phyloP scores from a whole-genome alignment of 2,888 invertebrate genomes.

The Agonopterix alstromeriana region DNA sequence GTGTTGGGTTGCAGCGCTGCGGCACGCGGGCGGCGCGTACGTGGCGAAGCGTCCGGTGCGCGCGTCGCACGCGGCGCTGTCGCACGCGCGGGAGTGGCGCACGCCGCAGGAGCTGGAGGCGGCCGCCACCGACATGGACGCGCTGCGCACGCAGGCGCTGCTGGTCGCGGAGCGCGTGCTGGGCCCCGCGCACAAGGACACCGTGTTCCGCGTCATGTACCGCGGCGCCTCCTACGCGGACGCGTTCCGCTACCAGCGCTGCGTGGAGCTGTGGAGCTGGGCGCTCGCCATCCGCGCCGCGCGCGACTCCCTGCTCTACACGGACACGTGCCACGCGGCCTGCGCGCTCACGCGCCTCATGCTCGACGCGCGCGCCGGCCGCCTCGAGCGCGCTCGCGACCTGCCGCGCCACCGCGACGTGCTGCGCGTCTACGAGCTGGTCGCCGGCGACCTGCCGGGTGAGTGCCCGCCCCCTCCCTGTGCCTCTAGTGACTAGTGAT shows the following conservation, averaged over 20 bases:
- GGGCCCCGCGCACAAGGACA: slow-evolving; percentile 91
- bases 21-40: slow-evolving; percentile 26
- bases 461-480: slow-evolving; percentile 51
- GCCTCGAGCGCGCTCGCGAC: slow-evolving; percentile 63
- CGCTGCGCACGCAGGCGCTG: slow-evolving; percentile 89
- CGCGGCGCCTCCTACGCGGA: slow-evolving; percentile 86
- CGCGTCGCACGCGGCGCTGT: slow-evolving; percentile 78
- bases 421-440: slow-evolving; percentile 80
- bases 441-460: slow-evolving; percentile 80
- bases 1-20: slow-evolving; percentile 12
- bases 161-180: slow-evolving; percentile 92
- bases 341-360: slow-evolving; percentile 91
- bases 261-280: slow-evolving; percentile 92
- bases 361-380: slow-evolving; percentile 82
- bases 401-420: slow-evolving; percentile 80
- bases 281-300: slow-evolving; percentile 87
- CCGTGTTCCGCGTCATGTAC: slow-evolving; percentile 86
- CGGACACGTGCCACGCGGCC: slow-evolving; percentile 88
- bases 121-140: slow-evolving; percentile 81
- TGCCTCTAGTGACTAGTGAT: too few relatives aligned
- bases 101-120: slow-evolving; percentile 77
- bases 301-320: slow-evolving; percentile 76
- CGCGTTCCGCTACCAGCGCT: slow-evolving; percentile 85
- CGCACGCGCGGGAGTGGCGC: slow-evolving; percentile 83
- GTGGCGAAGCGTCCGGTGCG: slow-evolving; percentile 16